A percentile compares a stretch with the other conserved stretches of the same genome.
phyloP scores from a whole-genome alignment of 2,113 vertebrate genomes.

The Nipponia nippon region DNA sequence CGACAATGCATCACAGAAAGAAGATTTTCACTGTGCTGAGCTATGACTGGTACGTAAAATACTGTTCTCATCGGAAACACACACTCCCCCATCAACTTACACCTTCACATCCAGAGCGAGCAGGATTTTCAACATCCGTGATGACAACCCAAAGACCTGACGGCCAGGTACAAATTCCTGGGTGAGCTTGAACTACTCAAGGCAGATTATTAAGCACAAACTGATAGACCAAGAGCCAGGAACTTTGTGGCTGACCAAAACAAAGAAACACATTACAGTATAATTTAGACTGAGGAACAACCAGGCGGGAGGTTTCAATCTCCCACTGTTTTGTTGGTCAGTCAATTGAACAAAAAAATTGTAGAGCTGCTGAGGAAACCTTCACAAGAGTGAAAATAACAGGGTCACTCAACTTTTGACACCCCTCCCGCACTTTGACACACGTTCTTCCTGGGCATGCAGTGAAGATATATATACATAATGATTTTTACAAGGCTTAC shows the following conservation, averaged over 20 bases:
- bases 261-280: neutral
- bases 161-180: neutral
- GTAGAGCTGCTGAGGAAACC: neutral
- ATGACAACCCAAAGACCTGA: neutral
- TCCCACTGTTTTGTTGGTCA: neutral
- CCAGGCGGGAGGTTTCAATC: neutral
- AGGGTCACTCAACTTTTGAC: neutral
- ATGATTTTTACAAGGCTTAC: neutral
- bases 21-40: neutral
- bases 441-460: fast-evolving
- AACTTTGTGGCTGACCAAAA: neutral
- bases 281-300: neutral
- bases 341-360: neutral
- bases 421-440: neutral
- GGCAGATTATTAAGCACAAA: neutral
- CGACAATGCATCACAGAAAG: neutral
- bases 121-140: neutral
- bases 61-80: neutral
- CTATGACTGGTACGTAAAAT: neutral
- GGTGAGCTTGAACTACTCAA: neutral
- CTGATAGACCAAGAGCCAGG: neutral
- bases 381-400: neutral
- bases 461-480: fast-evolving
- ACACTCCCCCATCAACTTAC: neutral
- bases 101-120: neutral